These are phyloP conservation scores for Noctua fimbriata DNA, from an alignment of 2,888 invertebrate genomes.

Conservation along the genomic window DNA sequence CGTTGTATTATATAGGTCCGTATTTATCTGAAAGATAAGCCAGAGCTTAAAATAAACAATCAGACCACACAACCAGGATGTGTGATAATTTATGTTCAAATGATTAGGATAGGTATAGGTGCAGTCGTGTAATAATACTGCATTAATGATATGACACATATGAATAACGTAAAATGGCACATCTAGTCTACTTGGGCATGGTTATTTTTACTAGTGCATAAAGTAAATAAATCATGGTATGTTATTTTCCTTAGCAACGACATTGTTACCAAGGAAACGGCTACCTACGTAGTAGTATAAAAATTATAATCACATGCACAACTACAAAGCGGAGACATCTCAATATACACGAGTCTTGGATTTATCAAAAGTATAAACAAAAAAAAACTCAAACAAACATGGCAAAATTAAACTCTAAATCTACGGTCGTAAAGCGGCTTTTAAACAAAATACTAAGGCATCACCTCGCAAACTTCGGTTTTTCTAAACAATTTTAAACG, in stretches of 20 bases:
- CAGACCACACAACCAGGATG: conserved; percentile 8
- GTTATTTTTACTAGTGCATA: background rate
- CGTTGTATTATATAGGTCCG: conserved; percentile 14
- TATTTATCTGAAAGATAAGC: conserved; percentile 45
- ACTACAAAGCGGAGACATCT: background rate
- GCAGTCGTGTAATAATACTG: background rate
- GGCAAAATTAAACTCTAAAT: background rate
- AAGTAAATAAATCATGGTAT: background rate
- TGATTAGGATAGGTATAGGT: background rate
- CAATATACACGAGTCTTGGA: background rate
- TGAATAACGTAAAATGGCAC: background rate
- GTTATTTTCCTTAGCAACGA: background rate
- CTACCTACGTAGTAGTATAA: background rate
- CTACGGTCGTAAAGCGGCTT: background rate
- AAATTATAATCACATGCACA: background rate
- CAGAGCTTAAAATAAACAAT: background rate
- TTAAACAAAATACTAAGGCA: background rate
- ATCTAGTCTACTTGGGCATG: background rate
- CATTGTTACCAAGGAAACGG: background rate
- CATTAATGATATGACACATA: background rate
- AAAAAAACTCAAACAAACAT: background rate
- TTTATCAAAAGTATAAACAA: background rate
- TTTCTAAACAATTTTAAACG: background rate
- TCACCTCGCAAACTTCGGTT: background rate
- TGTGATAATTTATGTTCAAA: conserved; percentile 4